Evolutionary conservation across 1,140 invertebrate genomes (phyloP).

Genomic region (Microplitis mediator): DNA sequence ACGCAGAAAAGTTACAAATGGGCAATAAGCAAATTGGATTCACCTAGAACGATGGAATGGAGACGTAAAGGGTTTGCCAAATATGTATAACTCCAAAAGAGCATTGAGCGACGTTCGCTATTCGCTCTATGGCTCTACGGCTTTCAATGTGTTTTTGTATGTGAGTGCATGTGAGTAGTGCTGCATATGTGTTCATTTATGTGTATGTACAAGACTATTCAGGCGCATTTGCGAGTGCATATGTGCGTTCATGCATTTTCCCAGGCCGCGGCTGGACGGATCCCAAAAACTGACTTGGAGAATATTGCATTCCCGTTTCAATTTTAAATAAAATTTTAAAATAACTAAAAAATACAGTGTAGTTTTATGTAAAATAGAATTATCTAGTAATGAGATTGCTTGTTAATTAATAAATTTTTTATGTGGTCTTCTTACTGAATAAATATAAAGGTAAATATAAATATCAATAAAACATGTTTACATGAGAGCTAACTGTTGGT

Average conservation of each 20-base stretch:
- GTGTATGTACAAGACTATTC: constrained; percentile 10
- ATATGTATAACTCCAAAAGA: constrained; percentile 40
- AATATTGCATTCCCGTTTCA: constrained; percentile 24
- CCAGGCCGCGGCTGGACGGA: constrained; percentile 32
- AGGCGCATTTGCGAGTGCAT: constrained; percentile 30
- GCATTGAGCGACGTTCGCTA: constrained; percentile 27
- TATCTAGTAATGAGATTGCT: too few species aligned
- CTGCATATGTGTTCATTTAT: background rate
- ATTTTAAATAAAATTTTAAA: background rate
- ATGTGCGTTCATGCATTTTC: constrained; percentile 23
- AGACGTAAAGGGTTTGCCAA: constrained; percentile 38
- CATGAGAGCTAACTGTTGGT: too few species aligned
- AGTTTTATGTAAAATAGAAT: constrained; percentile 27
- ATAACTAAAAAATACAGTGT: background rate
- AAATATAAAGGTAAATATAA: too few species aligned
- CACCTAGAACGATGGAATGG: constrained; percentile 25
- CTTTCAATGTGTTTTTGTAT: background rate
- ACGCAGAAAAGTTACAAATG: constrained; percentile 39
- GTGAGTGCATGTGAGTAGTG: constrained; percentile 6
- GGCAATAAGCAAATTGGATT: constrained; percentile 50
- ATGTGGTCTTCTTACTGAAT: too few species aligned
- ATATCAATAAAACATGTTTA: too few species aligned
- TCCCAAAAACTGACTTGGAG: constrained; percentile 34
- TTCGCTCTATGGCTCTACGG: constrained; percentile 7
- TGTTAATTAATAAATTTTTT: too few species aligned